A percentile compares a stretch with the other conserved stretches of the same genome.
Evolutionary conservation across 2,797 vertebrate genomes (phyloP).

Genomic region (Spinus pinus): DNA sequence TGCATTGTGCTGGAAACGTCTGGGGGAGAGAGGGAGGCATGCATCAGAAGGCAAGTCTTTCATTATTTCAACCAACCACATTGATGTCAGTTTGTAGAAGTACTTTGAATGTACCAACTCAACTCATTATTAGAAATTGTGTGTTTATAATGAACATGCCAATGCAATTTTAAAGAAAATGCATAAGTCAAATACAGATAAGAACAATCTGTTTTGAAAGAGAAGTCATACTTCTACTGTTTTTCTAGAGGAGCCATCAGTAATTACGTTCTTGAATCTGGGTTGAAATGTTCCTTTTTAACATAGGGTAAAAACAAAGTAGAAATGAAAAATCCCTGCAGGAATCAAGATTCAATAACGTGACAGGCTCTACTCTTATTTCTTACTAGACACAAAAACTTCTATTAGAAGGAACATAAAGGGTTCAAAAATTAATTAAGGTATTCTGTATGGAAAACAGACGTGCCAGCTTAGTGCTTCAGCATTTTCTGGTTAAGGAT

Average conservation of each 20-base stretch:
- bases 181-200: background rate
- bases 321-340: background rate
- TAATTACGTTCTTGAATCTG: conserved; percentile 17
- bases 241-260: background rate
- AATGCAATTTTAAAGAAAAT: background rate
- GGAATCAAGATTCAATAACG: background rate
- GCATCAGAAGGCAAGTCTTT: background rate
- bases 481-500: background rate
- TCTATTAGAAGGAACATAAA: background rate
- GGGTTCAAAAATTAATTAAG: background rate
- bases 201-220: background rate
- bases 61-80: background rate
- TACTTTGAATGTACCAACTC: background rate
- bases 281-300: background rate
- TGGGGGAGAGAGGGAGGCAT: background rate
- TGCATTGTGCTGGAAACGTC: background rate
- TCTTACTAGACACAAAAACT: background rate
- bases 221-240: background rate
- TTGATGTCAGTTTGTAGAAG: background rate
- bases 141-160: background rate
- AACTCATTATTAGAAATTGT: background rate
- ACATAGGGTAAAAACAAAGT: background rate
- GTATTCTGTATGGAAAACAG: background rate
- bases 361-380: background rate
- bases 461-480: background rate